Percentiles rank a stretch among this genome's conserved stretches.
Evolutionary conservation across 2,888 invertebrate species (phyloP).

Genomic region (Sisyra terminalis): DNA sequence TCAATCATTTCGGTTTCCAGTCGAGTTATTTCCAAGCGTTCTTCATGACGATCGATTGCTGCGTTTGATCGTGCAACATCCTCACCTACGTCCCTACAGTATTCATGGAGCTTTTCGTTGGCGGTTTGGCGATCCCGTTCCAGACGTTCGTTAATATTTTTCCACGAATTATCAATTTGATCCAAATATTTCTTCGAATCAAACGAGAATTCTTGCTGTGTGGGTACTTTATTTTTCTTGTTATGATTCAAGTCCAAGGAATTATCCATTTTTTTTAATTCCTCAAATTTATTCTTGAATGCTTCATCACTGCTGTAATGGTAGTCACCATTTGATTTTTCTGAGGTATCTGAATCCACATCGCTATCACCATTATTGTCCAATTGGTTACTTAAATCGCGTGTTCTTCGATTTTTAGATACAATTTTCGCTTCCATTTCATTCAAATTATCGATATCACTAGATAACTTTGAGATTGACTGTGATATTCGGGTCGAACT

Average conservation of each 20-base stretch:
- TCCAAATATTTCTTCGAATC: not conserved
- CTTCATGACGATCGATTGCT: slow-evolving; percentile 32
- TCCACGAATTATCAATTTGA: slow-evolving; percentile 3
- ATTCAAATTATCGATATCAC: not conserved
- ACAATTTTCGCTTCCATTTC: too few relatives aligned
- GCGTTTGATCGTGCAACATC: slow-evolving; percentile 18
- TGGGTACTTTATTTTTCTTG: too few relatives aligned
- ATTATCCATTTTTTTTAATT: too few relatives aligned
- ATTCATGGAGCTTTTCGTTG: slow-evolving; percentile 10
- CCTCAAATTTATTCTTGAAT: too few relatives aligned
- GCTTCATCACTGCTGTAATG: too few relatives aligned
- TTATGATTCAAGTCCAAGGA: too few relatives aligned
- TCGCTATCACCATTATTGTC: too few relatives aligned
- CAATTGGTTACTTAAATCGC: too few relatives aligned
- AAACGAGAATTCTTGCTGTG: too few relatives aligned
- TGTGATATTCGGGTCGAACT: not conserved
- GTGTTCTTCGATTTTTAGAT: too few relatives aligned
- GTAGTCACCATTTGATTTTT: too few relatives aligned
- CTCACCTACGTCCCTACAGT: slow-evolving; percentile 18
- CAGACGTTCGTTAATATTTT: not conserved
- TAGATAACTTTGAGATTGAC: not conserved
- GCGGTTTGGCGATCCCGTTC: slow-evolving; percentile 1
- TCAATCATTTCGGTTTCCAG: slow-evolving; percentile 32
- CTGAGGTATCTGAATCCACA: too few relatives aligned
- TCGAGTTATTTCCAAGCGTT: slow-evolving; percentile 28